These are phyloP conservation scores for Oreortyx pictus DNA, from an alignment of 2,797 vertebrate species.

Conservation along the genomic window DNA sequence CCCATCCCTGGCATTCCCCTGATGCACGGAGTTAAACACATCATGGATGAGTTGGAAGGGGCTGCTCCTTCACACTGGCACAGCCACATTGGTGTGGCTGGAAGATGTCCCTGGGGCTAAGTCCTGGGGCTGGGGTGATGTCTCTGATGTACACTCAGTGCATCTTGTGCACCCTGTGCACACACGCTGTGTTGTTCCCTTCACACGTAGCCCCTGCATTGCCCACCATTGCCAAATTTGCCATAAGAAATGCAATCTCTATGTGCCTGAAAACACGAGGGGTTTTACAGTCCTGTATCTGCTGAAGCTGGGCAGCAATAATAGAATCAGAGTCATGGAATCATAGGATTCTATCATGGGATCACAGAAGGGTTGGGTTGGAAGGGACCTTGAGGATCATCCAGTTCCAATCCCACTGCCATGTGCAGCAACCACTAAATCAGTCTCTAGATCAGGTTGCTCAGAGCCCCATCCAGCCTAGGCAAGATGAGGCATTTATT, in stretches of 20 bases:
- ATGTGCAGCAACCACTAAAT: no score
- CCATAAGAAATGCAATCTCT: neutral
- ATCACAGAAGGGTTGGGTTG: no score
- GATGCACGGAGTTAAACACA: neutral
- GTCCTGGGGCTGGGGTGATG: rapidly evolving
- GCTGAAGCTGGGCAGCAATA: neutral
- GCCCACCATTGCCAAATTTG: neutral
- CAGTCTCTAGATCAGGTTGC: no score
- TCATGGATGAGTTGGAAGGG: neutral
- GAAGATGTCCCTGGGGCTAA: neutral
- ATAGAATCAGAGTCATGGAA: no score
- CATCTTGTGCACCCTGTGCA: neutral
- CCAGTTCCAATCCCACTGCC: no score
- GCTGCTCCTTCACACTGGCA: neutral
- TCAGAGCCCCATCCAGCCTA: no score
- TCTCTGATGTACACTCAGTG: neutral
- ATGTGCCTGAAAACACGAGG: rapidly evolving
- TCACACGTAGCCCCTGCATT: neutral
- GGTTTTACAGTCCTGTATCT: rapidly evolving
- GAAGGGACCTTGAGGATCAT: no score
- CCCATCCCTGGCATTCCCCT: neutral
- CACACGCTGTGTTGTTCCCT: rapidly evolving
- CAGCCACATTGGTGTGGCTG: neutral
- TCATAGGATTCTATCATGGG: no score
- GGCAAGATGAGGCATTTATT: neutral